These are phyloP conservation scores for Vicugna pacos DNA, from an alignment of 2,113 vertebrate species.

Conservation along the genomic window DNA sequence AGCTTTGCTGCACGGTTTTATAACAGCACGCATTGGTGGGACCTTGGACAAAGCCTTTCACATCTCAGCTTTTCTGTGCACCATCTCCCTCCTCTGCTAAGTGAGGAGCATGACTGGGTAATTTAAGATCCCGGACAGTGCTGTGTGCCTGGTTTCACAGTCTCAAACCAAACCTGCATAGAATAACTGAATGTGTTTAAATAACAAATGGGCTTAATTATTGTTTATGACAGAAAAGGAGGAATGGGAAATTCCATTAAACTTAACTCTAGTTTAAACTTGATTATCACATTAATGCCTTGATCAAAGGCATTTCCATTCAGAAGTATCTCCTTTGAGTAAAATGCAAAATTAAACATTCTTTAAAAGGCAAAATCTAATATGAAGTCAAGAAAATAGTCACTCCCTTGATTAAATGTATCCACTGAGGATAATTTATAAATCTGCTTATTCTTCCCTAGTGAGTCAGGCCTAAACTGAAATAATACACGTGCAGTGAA, in stretches of 20 bases:
- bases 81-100: not conserved
- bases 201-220: conserved; percentile 5
- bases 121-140: not conserved
- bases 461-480: not conserved
- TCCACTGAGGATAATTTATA: conserved; percentile 36
- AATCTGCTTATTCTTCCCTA: not conserved
- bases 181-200: not conserved
- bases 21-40: not conserved
- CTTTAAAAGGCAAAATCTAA: conserved; percentile 37
- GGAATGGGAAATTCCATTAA: conserved; percentile 34
- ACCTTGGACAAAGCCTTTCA: not conserved
- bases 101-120: not conserved
- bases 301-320: conserved; percentile 35
- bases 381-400: not conserved
- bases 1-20: not conserved
- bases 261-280: conserved; percentile 6
- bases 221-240: conserved; percentile 44
- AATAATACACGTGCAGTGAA: not conserved
- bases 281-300: conserved; percentile 28
- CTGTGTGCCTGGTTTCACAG: accelerated
- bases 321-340: conserved; percentile 9
- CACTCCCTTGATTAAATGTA: not conserved
- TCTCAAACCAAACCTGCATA: not conserved
- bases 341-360: conserved; percentile 44
- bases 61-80: not conserved